Percentiles rank a stretch among this genome's conserved stretches.
phyloP scores from a whole-genome alignment of 2,888 invertebrate genomes.

The Trimorus sp. region DNA sequence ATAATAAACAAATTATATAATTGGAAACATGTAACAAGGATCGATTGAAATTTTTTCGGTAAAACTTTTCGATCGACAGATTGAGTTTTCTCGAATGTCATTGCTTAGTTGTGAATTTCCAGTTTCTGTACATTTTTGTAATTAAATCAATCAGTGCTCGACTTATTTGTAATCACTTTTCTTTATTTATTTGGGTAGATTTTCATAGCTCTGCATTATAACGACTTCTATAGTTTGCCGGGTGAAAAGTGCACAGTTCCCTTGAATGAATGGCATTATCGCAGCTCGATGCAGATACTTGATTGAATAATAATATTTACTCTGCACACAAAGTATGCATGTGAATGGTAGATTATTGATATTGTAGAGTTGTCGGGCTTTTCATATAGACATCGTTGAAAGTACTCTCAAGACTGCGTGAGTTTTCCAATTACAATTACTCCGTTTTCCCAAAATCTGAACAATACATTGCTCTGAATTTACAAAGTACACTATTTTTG shows the following conservation, averaged over 20 bases:
- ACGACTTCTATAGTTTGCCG: background rate
- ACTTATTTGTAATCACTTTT: background rate
- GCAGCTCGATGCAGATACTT: no score
- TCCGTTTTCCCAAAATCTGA: no score
- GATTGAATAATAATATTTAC: no score
- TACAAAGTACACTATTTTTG: no score
- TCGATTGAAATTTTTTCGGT: background rate
- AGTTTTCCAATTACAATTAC: no score
- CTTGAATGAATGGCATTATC: constrained; percentile 51
- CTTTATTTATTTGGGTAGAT: constrained; percentile 6
- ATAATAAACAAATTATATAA: background rate
- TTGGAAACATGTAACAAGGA: background rate
- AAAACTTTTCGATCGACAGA: background rate
- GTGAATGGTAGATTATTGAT: no score
- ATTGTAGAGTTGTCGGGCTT: no score
- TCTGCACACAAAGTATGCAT: no score
- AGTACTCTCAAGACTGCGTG: no score
- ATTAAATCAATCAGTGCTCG: constrained; percentile 20
- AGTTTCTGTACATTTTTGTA: constrained; percentile 43
- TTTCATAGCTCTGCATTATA: background rate
- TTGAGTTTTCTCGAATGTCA: background rate
- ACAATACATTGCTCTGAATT: no score
- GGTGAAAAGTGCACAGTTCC: background rate
- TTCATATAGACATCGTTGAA: no score
- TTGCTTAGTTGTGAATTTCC: constrained; percentile 31